Evolutionary conservation across 2,113 vertebrate species (phyloP), one percentile per base, ranked within the genome.

Genomic region (Heliornis fulica): DNA sequence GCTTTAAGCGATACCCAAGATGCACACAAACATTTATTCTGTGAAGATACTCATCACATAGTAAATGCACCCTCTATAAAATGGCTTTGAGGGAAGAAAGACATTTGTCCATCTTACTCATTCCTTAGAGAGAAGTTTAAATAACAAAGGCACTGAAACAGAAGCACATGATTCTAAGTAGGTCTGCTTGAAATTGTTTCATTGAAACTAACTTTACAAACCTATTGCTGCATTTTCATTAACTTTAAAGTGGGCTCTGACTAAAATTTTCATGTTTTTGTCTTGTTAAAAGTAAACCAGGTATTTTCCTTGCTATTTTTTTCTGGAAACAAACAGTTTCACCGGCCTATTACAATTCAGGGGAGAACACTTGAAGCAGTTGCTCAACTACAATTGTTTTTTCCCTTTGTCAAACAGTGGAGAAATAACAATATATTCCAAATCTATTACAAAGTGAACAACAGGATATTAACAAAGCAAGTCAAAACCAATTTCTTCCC

Each of bases 381-480:
- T 91, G 38, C n/a, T 96, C 66, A 91, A 83, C 80, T 89, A 66
- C 75, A 87, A 34, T 75, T 90, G 65, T 65, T 88, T 76, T 93
- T 93, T 31, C n/a, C 25, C n/a, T 91, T 80, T 93, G 46, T 70
- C 53, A 65, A 71, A 84, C 43, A 92, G 51, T 29, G n/a, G 48
- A 96, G 60, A 96, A 96, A 77, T 70, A 90, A 80, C 48, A 32
- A 46, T 51, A 53, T 93, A 93, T 94, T 93, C 66, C 60, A 89
- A 95, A 92, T 77, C 75, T 95, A 83, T 95, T 97, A 91, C 80
- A 89, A 96, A 79, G 25, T 82, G 68, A 97, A 84, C 68, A 96
- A 95, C 81, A 93, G n/a, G 50, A 95, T 96, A 96, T 96, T 97
- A 98, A 96, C 93, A 98, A 97, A 97, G 90, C 96, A 97, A 97